Base-by-base conservation (phyloP, 2,888 invertebrate species). In the Brachylomia viminalis region DNA sequence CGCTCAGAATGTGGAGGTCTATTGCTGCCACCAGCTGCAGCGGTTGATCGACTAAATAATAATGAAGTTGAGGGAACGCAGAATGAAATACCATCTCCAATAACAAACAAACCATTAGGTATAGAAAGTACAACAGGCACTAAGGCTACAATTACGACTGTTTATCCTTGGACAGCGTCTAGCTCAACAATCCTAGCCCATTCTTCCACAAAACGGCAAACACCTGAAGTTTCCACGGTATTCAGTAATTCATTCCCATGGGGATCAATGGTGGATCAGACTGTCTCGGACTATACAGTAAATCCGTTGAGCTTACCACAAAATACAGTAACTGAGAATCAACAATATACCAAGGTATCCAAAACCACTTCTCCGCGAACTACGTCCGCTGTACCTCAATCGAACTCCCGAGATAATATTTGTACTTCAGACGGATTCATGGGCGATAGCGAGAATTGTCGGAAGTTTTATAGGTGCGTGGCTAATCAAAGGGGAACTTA, bases 381-480 rank as follows among this genome's bases (percentile, higher is more conserved):
- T 33, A 58, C 70, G n/a, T 67, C 80, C 33, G 68, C 52, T 58
- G 47, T 45, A 61, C 64, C 76, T 52, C 64, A 75, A 38, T 38
- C 69, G 11, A 78, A 27, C 42, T 82, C 84, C 47, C 88, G 82
- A 64, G 92, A 93, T 30, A 84, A 87, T 79, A 88, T 90, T 70
- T 98, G 98, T 90, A 94, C 92, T n/a, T 92, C 94, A 83, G 98
- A 98, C 91, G 98, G 98, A 68, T 98, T 98, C 90, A 97, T 98
- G 91, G 97, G 98, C 27, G 97, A 98, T 92, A 97, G 96, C 66
- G 95, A 97, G 78, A 97, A 98, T 90, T 98, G 98, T 90, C 97
- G 96, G 54, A 98, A 98, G 91, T 98, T 98, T 95, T 98, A 98
- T 91, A 97, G 98, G 88, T 98, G 98, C 92, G 98, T 98, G 20